These are phyloP conservation scores for Holothuria glaberrima DNA, from an alignment of 35 echinoderm and acorn worm species.

Conservation along the genomic window DNA sequence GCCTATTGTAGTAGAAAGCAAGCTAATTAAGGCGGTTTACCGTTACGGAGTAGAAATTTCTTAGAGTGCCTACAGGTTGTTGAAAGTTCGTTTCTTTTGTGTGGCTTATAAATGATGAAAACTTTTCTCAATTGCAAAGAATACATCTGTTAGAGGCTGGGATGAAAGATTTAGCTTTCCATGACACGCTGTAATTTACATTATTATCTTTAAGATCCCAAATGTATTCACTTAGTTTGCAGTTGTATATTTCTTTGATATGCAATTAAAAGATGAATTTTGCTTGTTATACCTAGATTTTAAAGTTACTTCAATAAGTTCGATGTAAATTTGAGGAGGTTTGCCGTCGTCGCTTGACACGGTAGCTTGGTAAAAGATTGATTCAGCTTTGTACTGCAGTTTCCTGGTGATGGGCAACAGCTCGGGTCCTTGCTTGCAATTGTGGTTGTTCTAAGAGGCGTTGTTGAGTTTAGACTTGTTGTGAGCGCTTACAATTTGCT, in stretches of 20 bases:
- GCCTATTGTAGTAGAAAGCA: no score
- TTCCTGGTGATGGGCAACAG: not conserved
- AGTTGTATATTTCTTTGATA: conserved; percentile 20
- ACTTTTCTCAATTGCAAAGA: not conserved
- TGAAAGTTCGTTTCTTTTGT: no score
- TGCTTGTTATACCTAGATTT: no score
- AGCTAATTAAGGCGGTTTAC: no score
- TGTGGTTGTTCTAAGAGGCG: not conserved
- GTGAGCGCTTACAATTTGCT: not conserved
- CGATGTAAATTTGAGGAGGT: no score
- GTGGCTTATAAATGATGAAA: conserved; percentile 2
- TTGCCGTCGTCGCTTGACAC: no score
- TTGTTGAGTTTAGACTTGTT: not conserved
- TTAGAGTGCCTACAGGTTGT: no score
- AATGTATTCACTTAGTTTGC: conserved; percentile 1
- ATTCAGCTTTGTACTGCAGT: not conserved
- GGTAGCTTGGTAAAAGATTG: no score
- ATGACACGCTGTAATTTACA: not conserved
- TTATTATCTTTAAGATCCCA: conserved; percentile 17
- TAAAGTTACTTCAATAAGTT: no score
- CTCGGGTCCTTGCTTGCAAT: not conserved
- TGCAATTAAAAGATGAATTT: not conserved
- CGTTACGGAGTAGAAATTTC: no score
- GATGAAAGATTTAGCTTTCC: conserved; percentile 1
- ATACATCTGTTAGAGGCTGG: not conserved